A percentile compares a stretch with the other conserved stretches of the same genome.
Conservation (phyloP, 2,888 invertebrate genomes). For the Agonopterix heracliana region DNA sequence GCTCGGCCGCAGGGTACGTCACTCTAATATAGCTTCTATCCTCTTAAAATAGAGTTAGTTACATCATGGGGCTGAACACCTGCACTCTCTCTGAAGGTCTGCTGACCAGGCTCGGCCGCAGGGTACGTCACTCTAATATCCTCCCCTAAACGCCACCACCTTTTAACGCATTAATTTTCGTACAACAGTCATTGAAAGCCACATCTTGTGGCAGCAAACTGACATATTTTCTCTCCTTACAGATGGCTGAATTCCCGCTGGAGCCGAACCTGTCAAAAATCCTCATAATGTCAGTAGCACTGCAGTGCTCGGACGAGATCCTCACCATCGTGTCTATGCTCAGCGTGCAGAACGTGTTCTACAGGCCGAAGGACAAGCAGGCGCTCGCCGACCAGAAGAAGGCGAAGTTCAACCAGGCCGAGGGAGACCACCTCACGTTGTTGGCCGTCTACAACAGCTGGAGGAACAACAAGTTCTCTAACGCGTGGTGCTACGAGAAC, state of each 20-base stretch:
- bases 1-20: constrained; percentile 82
- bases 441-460: constrained; percentile 99
- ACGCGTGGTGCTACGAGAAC: constrained; percentile 99
- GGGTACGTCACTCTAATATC: constrained; percentile 73
- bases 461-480: constrained; percentile 99
- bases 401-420: constrained; percentile 98
- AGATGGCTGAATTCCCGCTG: constrained; percentile 99
- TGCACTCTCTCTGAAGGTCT: constrained; percentile 96
- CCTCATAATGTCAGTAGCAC: constrained; percentile 98
- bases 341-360: constrained; percentile 98
- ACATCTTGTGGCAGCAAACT: no score
- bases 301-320: constrained; percentile 98
- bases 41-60: no score
- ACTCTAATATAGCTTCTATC: no score
- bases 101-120: constrained; percentile 85
- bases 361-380: constrained; percentile 92
- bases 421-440: constrained; percentile 98
- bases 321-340: constrained; percentile 99
- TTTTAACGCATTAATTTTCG: no score
- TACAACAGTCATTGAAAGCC: no score
- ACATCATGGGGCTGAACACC: constrained; percentile 97
- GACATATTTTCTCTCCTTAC: constrained; percentile 12
- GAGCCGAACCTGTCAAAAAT: constrained; percentile 99
- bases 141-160: no score
- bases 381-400: constrained; percentile 99